These are phyloP conservation scores for Delichon dasypus DNA, from an alignment of 2,797 vertebrate species.

Conservation along the genomic window DNA sequence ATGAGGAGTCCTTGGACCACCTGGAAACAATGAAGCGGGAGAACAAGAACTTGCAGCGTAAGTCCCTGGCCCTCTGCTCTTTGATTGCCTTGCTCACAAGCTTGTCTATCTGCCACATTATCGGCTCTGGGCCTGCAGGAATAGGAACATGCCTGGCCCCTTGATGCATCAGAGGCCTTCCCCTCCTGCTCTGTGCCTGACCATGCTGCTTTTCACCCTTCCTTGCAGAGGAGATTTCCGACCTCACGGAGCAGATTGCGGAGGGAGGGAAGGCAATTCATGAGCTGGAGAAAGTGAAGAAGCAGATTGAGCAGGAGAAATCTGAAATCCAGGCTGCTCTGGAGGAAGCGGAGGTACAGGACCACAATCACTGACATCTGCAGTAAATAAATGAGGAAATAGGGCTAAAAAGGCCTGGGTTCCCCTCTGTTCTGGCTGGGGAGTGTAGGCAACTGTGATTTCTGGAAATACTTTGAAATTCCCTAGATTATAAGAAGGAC, in stretches of 20 bases:
- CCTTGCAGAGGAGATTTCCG: not conserved
- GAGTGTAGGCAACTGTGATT: not conserved
- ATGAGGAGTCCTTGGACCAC: constrained; percentile 87
- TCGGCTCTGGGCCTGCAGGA: not conserved
- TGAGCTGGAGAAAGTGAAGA: not conserved
- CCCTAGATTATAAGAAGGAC: not conserved
- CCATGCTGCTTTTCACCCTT: not conserved
- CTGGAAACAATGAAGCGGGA: constrained; percentile 88
- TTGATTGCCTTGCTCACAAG: not conserved
- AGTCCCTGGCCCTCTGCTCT: not conserved
- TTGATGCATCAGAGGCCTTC: not conserved
- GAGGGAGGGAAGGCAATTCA: not conserved
- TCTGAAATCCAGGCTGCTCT: constrained; percentile 73
- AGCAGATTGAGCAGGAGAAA: constrained; percentile 71
- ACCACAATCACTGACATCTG: not conserved
- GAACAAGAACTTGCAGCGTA: constrained; percentile 82
- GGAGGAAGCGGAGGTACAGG: constrained; percentile 79
- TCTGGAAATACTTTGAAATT: not conserved
- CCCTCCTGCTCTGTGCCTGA: not conserved
- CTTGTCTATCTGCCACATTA: not conserved
- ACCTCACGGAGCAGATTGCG: not conserved
- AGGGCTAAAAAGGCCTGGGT: not conserved
- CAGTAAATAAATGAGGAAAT: not conserved
- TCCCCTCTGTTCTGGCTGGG: not conserved
- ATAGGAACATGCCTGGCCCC: not conserved